Conservation (phyloP, 2,113 vertebrate genomes). For the Oncorhynchus mykiss region DNA sequence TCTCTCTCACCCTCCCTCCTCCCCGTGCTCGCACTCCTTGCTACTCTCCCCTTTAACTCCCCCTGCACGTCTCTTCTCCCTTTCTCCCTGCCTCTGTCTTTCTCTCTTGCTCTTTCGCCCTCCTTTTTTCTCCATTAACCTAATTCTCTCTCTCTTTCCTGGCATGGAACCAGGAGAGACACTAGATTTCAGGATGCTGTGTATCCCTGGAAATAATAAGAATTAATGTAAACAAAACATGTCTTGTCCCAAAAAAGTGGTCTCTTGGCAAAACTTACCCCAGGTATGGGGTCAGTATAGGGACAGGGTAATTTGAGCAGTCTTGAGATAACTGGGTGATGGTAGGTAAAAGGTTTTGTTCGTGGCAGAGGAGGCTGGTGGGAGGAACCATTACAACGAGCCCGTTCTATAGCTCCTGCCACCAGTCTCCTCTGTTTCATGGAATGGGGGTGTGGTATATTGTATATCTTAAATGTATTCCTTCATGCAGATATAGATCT, state of each 20-base stretch:
- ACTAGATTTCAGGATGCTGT: slow-evolving; percentile 36
- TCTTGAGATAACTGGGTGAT: background rate
- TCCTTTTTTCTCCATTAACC: slow-evolving; percentile 1
- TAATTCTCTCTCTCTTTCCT: slow-evolving; percentile 41
- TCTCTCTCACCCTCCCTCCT: background rate
- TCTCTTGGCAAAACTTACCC: too few relatives aligned
- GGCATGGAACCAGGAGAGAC: slow-evolving; percentile 59
- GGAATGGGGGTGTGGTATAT: too few relatives aligned
- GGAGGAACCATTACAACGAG: too few relatives aligned
- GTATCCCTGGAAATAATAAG: background rate
- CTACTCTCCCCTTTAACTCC: background rate
- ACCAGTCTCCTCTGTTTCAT: too few relatives aligned
- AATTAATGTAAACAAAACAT: too few relatives aligned
- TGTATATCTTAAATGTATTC: too few relatives aligned
- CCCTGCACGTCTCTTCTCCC: background rate
- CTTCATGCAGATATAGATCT: too few relatives aligned
- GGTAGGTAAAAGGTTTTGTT: slow-evolving; percentile 2
- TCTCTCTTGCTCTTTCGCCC: slow-evolving; percentile 3
- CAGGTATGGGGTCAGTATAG: too few relatives aligned
- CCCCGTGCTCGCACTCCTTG: background rate
- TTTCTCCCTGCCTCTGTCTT: background rate
- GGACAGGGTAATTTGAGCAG: too few relatives aligned
- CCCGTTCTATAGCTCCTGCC: too few relatives aligned
- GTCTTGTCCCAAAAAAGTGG: too few relatives aligned
- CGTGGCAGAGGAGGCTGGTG: background rate